Conservation (phyloP, 1,140 invertebrate genomes). For the Camponotus vicinus region DNA sequence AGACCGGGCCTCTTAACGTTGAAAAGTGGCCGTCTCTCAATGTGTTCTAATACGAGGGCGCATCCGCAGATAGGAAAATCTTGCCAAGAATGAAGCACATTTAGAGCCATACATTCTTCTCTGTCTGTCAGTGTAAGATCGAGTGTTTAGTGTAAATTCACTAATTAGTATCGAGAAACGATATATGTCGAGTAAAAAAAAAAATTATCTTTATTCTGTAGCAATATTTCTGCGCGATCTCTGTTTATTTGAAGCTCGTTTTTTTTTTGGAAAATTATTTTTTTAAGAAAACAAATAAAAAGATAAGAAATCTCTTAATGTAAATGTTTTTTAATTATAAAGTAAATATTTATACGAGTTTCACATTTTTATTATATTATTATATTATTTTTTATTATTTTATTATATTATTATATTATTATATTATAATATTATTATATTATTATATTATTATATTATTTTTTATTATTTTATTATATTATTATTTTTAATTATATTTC, state of each 20-base stretch:
- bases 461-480: no score
- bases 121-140: conserved; percentile 79
- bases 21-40: conserved; percentile 94
- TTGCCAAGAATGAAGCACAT: conserved; percentile 90
- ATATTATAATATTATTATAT: no score
- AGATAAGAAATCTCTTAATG: background rate
- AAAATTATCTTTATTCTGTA: background rate
- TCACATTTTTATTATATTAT: conserved; percentile 1
- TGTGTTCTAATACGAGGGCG: conserved; percentile 94
- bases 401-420: no score
- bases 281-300: conserved; percentile 1
- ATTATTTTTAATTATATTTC: no score
- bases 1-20: conserved; percentile 92
- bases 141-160: conserved; percentile 32
- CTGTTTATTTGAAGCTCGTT: background rate
- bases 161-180: background rate
- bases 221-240: background rate
- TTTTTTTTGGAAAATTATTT: background rate
- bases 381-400: no score
- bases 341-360: background rate
- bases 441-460: background rate
- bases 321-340: background rate
- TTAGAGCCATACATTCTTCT: conserved; percentile 90
- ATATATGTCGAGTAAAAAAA: background rate
- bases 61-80: conserved; percentile 92